A percentile compares a stretch with the other conserved stretches of the same genome.
These are phyloP conservation scores for Girardinichthys multiradiatus DNA, from an alignment of 2,113 vertebrate species.

Conservation along the genomic window DNA sequence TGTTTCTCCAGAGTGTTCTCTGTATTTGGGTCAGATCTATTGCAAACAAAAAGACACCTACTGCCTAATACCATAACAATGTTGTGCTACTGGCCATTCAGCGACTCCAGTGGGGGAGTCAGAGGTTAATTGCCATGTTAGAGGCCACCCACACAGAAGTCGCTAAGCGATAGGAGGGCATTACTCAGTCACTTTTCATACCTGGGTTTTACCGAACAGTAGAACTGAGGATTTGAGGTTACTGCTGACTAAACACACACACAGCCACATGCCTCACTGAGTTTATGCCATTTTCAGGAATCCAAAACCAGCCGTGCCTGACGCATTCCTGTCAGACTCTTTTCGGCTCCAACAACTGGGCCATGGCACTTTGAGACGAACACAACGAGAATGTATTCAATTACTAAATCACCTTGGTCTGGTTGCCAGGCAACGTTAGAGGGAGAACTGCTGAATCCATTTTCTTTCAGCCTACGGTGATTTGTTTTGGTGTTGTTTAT, in stretches of 20 bases:
- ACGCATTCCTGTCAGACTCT: conserved; percentile 20
- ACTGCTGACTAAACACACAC: conserved; percentile 2
- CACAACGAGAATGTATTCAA: conserved; percentile 52
- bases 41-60: no score
- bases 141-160: conserved; percentile 22
- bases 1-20: no score
- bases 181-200: conserved; percentile 14
- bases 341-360: background rate
- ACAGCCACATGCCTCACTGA: background rate
- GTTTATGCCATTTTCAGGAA: background rate
- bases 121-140: conserved; percentile 37
- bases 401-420: conserved; percentile 64
- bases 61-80: background rate
- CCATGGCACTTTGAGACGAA: conserved; percentile 50
- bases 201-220: conserved; percentile 14
- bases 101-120: background rate
- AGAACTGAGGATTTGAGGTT: conserved; percentile 11
- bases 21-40: no score
- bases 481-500: conserved; percentile 68
- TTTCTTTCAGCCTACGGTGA: conserved; percentile 55
- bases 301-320: background rate
- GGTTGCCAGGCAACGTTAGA: conserved; percentile 74
- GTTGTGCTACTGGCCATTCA: conserved; percentile 8
- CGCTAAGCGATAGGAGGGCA: conserved; percentile 9
- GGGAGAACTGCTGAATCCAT: conserved; percentile 56